Base-by-base conservation (phyloP, 2,797 vertebrate species). In the Geotrypetes seraphini region DNA sequence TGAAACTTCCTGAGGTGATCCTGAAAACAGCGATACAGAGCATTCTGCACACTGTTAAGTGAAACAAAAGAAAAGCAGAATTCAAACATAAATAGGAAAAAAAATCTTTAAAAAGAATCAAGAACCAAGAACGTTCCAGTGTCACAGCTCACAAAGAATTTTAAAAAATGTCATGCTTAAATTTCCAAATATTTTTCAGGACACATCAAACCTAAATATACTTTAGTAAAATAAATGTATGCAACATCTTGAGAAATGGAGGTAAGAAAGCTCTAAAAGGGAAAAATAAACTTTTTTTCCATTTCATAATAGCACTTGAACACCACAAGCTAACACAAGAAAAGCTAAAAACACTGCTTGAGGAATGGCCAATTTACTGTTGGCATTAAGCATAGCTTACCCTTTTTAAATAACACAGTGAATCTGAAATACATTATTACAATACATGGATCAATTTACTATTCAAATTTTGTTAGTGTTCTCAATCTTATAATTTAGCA, bases 1-100 rank as follows among this genome's bases (percentile, higher is more conserved):
- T 73, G 69, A 84, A 83, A 73, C 68, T 95, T 92, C 91, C 90
- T 92, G 90, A 92, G 90, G 87, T 83, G 87, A 83, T 81, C 69
- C 78, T 81, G 80, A 83, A n/a, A 79, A 73, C 76, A 74, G 81
- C 41, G 63, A 71, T 25, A 47, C 60, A 66, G 62, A 73, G 60
- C 63, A 66, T 70, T 67, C 62, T 50, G 61, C 65, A 63, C 60
- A 59, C 73, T 48, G 77, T 58, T 71, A 47, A 47, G 39, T 18
- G 49, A 57, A 56, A 69, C 40, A 22, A 60, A 63, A 50, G 40
- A 36, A 27, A 59, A 47, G 19, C 52, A 39, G 41, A 65, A 60
- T 57, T 69, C 15, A 55, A 50, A 71, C 56, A 77, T 73, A 77
- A 74, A 81, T 69, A 74, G 45, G 43, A 68, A 56, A 47, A 60